These are phyloP conservation scores for Vidua chalybeata DNA, from an alignment of 2,113 vertebrate species.

Conservation along the genomic window DNA sequence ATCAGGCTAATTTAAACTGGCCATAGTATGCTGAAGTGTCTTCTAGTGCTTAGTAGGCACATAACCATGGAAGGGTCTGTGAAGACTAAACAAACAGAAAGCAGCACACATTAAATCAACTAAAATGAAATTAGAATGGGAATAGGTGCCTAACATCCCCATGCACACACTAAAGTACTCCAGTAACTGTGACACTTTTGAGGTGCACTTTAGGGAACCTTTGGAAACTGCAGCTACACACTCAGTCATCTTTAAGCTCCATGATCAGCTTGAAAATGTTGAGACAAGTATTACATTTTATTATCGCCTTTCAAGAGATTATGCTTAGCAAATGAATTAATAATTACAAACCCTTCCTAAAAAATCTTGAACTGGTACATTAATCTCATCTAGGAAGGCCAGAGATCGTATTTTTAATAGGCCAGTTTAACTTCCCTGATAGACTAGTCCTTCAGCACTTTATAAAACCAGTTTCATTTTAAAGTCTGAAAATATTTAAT, in stretches of 20 bases:
- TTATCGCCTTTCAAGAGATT: not conserved
- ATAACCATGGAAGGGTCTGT: not conserved
- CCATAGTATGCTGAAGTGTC: not conserved
- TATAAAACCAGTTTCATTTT: not conserved
- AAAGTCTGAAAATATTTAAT: constrained; percentile 4
- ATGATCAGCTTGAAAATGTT: not conserved
- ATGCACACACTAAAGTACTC: not conserved
- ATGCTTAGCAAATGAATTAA: constrained; percentile 7
- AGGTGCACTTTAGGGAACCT: not conserved
- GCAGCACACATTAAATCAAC: not conserved
- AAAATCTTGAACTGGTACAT: not conserved
- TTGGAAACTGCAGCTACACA: not conserved
- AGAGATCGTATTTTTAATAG: not conserved
- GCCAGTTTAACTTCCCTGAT: not conserved
- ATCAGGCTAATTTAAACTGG: not conserved
- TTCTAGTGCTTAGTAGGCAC: not conserved
- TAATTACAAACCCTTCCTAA: constrained; percentile 6
- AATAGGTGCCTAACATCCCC: not conserved
- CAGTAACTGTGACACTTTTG: not conserved
- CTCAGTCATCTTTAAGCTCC: not conserved
- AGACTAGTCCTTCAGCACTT: not conserved
- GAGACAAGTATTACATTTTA: constrained; percentile 7
- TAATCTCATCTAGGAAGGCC: not conserved
- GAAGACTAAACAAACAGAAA: not conserved
- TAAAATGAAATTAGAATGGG: not conserved